Evolutionary conservation across 2,797 vertebrate genomes (phyloP), one percentile per base, ranked within the genome.

Genomic region (Myoxocephalus aenaeus): DNA sequence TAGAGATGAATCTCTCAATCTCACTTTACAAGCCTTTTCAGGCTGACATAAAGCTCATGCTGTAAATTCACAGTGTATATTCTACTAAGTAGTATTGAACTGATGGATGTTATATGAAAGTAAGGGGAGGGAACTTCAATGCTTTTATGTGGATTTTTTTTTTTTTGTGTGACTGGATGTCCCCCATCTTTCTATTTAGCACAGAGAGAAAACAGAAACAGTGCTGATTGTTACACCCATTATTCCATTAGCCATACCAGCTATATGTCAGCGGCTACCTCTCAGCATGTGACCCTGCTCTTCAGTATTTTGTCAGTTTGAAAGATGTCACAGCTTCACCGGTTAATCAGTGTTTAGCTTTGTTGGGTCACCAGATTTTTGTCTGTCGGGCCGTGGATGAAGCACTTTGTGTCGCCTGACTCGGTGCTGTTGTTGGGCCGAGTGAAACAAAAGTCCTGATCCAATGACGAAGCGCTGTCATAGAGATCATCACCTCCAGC

Each of bases 61-160:
- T 83, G 80, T 75, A 80, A 82, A 85, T 82, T 76, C 82, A 87
- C 73, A 34, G 53, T 84, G 74, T 86, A 67, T 68, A 80, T 74
- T 71, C 65, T 54, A 17, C 14, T 40, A 22, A 42, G 51, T 65
- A 71, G 64, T 51, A 50, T 63, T 51, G 13, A 75, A n/a, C 59
- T 36, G 69, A 29, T 67, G 75, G 77, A 44, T 73, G 63, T 70
- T 29, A 3, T 7, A 38, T 40, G 17, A 73, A 51, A 42, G 54
- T 44, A 18, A 20, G 7, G 27, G 61, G 38, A n/a, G 59, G 25
- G 25, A 59, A 71, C 2, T 56, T 54, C 32, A 46, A 13, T 46
- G 51, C 36, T 51, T 75, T 62, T 42, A 38, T 34, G 13, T 64
- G 50, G 42, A 20, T 65, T n/a, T 20, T 27, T 50, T 64, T 11